Percentiles rank a stretch among this genome's conserved stretches.
Conservation (phyloP, 2,797 vertebrate genomes). For the Pyrocephalus nanus region DNA sequence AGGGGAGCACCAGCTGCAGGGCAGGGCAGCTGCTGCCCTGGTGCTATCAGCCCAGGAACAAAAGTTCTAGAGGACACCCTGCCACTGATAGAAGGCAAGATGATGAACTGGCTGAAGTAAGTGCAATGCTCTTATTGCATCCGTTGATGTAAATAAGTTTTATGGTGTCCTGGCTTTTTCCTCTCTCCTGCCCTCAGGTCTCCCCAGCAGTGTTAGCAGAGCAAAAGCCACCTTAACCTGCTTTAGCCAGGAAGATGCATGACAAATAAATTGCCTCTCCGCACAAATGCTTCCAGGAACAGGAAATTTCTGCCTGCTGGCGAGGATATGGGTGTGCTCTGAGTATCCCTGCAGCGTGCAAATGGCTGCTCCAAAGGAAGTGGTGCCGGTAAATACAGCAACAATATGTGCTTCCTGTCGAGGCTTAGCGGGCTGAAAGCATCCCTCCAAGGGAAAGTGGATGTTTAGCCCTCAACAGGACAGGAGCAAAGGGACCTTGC, state of each 20-base stretch:
- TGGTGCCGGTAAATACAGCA: not conserved
- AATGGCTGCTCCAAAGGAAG: constrained; percentile 27
- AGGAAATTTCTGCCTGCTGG: constrained; percentile 43
- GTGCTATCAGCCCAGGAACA: not conserved
- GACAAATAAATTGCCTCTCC: not conserved
- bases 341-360: not conserved
- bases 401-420: not conserved
- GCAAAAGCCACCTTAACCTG: not conserved
- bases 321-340: not conserved
- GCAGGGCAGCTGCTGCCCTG: not conserved
- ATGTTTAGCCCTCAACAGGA: not conserved
- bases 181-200: not conserved
- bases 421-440: not conserved
- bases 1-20: not conserved
- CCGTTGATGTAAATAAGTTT: not conserved
- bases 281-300: constrained; percentile 21
- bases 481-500: not conserved
- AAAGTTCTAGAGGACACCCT: not conserved
- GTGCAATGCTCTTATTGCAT: not conserved
- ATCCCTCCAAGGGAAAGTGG: not conserved
- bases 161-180: not conserved
- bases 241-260: not conserved
- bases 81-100: not conserved
- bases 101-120: not conserved
- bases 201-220: not conserved